Evolutionary conservation across 2,113 vertebrate species (phyloP).

Genomic region (Dasyprocta punctata): DNA sequence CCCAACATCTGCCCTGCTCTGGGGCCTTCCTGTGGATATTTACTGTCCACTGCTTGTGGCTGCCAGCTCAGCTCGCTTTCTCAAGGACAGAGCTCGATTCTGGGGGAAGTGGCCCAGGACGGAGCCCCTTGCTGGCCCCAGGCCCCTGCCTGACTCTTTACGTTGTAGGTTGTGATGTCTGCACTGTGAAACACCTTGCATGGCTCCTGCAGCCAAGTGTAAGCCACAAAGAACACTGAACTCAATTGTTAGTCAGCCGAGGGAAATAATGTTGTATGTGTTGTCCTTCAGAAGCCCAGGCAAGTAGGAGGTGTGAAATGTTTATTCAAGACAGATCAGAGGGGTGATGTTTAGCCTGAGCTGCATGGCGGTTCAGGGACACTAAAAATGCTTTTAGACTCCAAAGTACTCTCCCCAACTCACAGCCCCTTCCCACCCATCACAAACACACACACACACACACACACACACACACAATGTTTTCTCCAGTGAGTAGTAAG

Average conservation of each 20-base stretch:
- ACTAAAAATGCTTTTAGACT: background rate
- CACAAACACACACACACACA: background rate
- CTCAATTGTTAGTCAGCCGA: slow-evolving; percentile 7
- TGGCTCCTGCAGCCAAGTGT: background rate
- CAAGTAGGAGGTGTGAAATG: slow-evolving; percentile 41
- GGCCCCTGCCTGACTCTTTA: background rate
- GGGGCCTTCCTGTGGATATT: slow-evolving; percentile 44
- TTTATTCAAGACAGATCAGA: slow-evolving; percentile 60
- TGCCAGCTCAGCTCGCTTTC: background rate
- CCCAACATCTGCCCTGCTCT: slow-evolving; percentile 25
- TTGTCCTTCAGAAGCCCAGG: slow-evolving; percentile 63
- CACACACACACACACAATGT: background rate
- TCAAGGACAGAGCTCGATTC: slow-evolving; percentile 24
- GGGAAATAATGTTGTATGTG: slow-evolving; percentile 52
- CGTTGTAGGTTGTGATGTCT: background rate
- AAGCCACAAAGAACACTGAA: slow-evolving; percentile 32
- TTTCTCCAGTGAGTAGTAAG: slow-evolving; percentile 22
- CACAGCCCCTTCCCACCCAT: background rate
- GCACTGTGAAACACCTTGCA: background rate
- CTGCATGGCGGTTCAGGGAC: background rate
- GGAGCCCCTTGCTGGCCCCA: background rate
- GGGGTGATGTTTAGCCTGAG: slow-evolving; percentile 12
- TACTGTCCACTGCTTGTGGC: slow-evolving; percentile 16
- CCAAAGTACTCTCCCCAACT: slow-evolving; percentile 32
- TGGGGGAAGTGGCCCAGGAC: background rate